Evolutionary conservation across 2,113 vertebrate genomes (phyloP).

Genomic region (Gorsachius goisagi): DNA sequence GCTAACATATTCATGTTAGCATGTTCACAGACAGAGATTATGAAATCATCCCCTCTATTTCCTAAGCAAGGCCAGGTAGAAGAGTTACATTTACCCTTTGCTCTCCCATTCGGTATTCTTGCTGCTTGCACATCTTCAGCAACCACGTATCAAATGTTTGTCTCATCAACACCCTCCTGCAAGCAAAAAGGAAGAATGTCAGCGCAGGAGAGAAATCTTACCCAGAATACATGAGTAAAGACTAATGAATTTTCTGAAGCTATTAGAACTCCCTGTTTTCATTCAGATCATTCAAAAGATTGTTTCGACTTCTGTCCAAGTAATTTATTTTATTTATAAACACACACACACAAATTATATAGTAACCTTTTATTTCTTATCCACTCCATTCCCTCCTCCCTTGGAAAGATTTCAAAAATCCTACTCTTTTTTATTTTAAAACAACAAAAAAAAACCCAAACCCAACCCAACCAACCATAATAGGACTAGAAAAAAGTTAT

Average conservation of each 20-base stretch:
- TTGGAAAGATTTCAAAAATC: neutral
- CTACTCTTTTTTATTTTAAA: neutral
- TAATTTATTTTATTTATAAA: neutral
- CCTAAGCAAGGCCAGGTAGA: neutral
- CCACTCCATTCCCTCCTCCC: neutral
- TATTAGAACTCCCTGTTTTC: neutral
- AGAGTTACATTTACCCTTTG: conserved; percentile 70
- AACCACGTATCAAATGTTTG: conserved; percentile 81
- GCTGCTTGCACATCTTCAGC: conserved; percentile 61
- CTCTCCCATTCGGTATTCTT: conserved; percentile 74
- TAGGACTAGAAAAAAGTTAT: neutral
- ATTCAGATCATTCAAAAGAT: neutral
- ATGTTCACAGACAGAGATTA: neutral
- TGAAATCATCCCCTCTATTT: neutral
- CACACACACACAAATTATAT: neutral
- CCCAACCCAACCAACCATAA: neutral
- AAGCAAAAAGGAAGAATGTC: neutral
- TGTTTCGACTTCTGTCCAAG: neutral
- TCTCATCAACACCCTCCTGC: conserved; percentile 65
- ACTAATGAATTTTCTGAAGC: neutral
- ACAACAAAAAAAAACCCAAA: neutral
- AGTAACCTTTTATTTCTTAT: neutral
- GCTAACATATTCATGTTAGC: neutral
- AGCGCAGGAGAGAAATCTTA: neutral
- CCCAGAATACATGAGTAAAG: neutral